Evolutionary conservation across 2,888 invertebrate species (phyloP), one percentile per base, ranked within the genome.

Genomic region (Polydrusus cervinus): DNA sequence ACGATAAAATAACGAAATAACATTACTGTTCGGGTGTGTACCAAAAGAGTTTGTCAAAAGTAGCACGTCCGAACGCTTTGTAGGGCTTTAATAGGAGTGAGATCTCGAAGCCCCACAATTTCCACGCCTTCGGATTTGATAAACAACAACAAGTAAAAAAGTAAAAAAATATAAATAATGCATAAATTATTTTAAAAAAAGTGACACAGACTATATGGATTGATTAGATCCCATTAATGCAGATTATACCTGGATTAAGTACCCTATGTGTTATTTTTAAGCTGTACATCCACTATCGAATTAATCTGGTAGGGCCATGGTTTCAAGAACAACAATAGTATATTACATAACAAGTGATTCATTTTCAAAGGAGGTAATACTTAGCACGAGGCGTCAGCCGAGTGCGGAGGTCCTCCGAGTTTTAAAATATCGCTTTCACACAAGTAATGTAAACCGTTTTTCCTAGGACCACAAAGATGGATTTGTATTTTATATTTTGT

Each of bases 131-230:
- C 82, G 81, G 78, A 75, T 78, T 79, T 78, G 74, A 78, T 69
- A 74, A 74, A 75, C 67, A 75, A 84, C 83, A 84, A 85, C 82
- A 84, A 85, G 76, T 79, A 82, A 82, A 84, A 83, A 84, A 83
- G 47, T 49, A 49, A 84, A 85, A 84, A 85, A 86, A 85, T 84
- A 85, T 86, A 83, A 86, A 84, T 84, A 84, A 83, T 81, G 83
- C 80, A 84, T 83, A 84, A 84, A 84, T 84, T 83, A 83, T 80
- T 78, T 76, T 79, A 79, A 79, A 78, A n/a, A 81, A 83, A 68
- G 30, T 68, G 73, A 68, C 68, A 55, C 68, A 61, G 73, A 81
- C 73, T 67, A 61, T 18, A 43, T 55, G 62, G 62, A 55, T 47
- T 68, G 62, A 25, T 62, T 43, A 9, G 73, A 68, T 74, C 73